Evolutionary conservation across 53 echinoderm and acorn worm genomes (phyloP).

Genomic region (Pentamera pediparva): DNA sequence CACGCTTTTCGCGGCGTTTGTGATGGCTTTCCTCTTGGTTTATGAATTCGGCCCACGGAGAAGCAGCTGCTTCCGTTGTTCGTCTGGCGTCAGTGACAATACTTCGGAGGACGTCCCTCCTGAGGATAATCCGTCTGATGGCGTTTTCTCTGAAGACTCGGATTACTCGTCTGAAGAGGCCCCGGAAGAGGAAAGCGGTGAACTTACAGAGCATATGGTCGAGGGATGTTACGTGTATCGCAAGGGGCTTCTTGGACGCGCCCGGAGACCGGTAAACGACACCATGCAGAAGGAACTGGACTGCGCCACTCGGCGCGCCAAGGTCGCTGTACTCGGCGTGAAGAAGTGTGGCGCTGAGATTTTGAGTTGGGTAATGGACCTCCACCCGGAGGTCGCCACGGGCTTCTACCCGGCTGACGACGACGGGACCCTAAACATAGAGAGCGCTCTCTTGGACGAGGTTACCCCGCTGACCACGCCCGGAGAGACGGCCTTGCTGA

Average conservation of each 20-base stretch:
- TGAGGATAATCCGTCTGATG: too few species aligned
- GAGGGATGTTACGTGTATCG: conserved; percentile 2
- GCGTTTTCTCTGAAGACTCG: too few species aligned
- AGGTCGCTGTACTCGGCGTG: background rate
- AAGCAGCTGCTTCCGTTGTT: too few species aligned
- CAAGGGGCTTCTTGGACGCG: background rate
- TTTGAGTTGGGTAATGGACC: conserved; percentile 1
- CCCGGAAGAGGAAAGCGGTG: too few species aligned
- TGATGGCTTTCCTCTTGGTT: too few species aligned
- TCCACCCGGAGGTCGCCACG: conserved; percentile 19
- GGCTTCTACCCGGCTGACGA: background rate
- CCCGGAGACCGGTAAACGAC: background rate
- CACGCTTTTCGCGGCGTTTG: too few species aligned
- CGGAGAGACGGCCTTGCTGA: background rate
- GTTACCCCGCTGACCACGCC: background rate
- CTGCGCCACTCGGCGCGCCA: background rate
- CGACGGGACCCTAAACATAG: background rate
- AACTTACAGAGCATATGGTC: too few species aligned
- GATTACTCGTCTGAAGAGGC: too few species aligned
- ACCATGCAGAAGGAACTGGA: background rate
- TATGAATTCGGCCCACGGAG: too few species aligned
- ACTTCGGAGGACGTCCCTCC: too few species aligned
- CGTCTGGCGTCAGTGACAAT: too few species aligned
- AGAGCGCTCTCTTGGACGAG: background rate
- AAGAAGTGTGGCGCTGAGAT: conserved; percentile 24